Conservation (phyloP, 2,113 vertebrate genomes). For the Paramisgurnus dabryanus region DNA sequence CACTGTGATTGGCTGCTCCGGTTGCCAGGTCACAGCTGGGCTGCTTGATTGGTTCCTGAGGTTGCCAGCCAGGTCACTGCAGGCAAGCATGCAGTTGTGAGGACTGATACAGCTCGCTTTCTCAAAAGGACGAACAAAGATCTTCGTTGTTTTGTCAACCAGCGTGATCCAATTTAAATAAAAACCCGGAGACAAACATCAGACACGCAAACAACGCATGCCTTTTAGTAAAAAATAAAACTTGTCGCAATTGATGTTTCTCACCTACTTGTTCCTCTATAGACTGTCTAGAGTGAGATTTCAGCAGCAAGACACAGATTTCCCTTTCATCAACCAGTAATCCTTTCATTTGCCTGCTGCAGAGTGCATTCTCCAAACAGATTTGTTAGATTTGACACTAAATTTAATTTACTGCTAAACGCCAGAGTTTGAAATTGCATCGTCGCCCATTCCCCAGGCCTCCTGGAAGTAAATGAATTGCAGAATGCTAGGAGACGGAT, state of each 20-base stretch:
- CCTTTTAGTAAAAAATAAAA: background rate
- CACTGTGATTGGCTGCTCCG: slow-evolving; percentile 51
- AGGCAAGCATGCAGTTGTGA: slow-evolving; percentile 28
- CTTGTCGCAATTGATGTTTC: slow-evolving; percentile 27
- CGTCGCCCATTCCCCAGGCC: slow-evolving; percentile 35
- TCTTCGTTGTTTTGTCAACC: background rate
- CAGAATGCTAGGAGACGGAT: slow-evolving; percentile 44
- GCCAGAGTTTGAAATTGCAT: slow-evolving; percentile 57
- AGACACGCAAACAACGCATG: background rate
- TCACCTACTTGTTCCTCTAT: slow-evolving; percentile 18
- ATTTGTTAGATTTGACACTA: slow-evolving; percentile 59
- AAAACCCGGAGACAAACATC: background rate
- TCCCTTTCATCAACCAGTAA: slow-evolving; percentile 49
- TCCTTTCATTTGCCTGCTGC: slow-evolving; percentile 48
- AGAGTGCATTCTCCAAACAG: slow-evolving; percentile 43
- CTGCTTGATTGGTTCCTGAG: slow-evolving; percentile 32
- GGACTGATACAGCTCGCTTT: background rate
- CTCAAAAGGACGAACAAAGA: background rate
- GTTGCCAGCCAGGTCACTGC: slow-evolving; percentile 43
- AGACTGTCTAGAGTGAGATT: slow-evolving; percentile 34
- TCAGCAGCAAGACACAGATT: slow-evolving; percentile 41
- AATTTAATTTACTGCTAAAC: slow-evolving; percentile 61
- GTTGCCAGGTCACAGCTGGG: slow-evolving; percentile 60
- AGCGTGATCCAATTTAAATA: no score
- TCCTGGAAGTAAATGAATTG: slow-evolving; percentile 40